Evolutionary conservation across 2,888 invertebrate species (phyloP).

Genomic region (Clunio marinus): DNA sequence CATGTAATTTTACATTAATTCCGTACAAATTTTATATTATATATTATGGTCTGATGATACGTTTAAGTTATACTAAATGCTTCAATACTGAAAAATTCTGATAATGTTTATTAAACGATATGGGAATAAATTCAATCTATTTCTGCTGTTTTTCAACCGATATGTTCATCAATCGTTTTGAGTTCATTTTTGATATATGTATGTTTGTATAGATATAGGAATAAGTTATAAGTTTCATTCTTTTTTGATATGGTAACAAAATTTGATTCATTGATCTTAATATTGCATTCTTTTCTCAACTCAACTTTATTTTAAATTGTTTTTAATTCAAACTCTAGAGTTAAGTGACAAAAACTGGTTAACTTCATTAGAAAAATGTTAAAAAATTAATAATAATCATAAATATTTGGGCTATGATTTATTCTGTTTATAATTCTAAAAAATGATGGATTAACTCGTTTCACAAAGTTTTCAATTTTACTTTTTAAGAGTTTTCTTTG

Average conservation of each 20-base stretch:
- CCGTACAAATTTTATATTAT: too few species aligned
- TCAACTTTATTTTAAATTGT: conserved; percentile 1
- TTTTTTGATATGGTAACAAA: conserved; percentile 36
- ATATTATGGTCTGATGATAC: background rate
- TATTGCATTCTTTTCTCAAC: conserved; percentile 22
- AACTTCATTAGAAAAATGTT: too few species aligned
- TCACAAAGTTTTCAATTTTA: too few species aligned
- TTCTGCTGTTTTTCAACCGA: conserved; percentile 12
- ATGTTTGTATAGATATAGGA: too few species aligned
- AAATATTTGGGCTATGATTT: too few species aligned
- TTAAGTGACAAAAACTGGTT: too few species aligned
- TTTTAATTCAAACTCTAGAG: background rate
- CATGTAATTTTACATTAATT: background rate
- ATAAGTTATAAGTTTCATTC: conserved; percentile 8
- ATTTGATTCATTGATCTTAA: conserved; percentile 18
- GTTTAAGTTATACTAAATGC: too few species aligned
- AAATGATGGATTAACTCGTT: too few species aligned
- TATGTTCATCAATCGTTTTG: conserved; percentile 3
- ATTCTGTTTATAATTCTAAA: too few species aligned
- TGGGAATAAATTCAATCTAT: conserved; percentile 20
- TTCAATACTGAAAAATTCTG: too few species aligned
- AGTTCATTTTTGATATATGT: background rate
- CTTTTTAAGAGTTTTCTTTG: too few species aligned
- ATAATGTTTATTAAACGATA: conserved; percentile 7
- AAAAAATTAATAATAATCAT: too few species aligned